These are phyloP conservation scores for Microtus oregoni DNA, from an alignment of 2,113 vertebrate species.

Conservation along the genomic window DNA sequence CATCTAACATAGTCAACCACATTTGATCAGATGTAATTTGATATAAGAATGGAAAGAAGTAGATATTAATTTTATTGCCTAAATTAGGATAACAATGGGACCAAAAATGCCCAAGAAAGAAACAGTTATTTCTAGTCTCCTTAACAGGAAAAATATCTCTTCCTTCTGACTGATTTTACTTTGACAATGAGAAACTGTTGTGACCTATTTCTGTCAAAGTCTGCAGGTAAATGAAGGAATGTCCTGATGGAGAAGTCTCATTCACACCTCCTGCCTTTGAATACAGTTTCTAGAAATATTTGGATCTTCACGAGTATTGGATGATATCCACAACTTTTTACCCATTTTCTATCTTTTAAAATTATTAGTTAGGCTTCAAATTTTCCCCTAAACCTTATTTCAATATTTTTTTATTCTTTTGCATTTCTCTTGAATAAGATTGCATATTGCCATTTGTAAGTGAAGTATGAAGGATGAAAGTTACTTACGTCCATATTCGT, in stretches of 20 bases:
- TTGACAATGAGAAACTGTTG: neutral
- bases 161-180: neutral
- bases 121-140: neutral
- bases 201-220: neutral
- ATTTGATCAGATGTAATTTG: slow-evolving; percentile 55
- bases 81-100: neutral
- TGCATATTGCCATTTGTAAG: neutral
- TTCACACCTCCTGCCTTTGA: neutral
- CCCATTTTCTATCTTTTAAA: neutral
- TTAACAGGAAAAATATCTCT: neutral
- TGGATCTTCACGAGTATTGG: neutral
- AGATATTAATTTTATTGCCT: slow-evolving; percentile 36
- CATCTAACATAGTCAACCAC: slow-evolving; percentile 55
- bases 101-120: neutral
- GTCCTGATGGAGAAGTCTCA: neutral
- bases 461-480: neutral
- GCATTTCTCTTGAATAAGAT: neutral
- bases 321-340: neutral
- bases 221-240: neutral
- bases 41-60: slow-evolving; percentile 31
- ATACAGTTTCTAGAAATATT: neutral
- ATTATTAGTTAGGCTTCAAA: neutral
- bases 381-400: neutral
- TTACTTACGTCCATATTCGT: neutral
- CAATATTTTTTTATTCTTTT: neutral